These are phyloP conservation scores for Microdon myrmicae DNA, from an alignment of 2,888 invertebrate genomes.

Conservation along the genomic window DNA sequence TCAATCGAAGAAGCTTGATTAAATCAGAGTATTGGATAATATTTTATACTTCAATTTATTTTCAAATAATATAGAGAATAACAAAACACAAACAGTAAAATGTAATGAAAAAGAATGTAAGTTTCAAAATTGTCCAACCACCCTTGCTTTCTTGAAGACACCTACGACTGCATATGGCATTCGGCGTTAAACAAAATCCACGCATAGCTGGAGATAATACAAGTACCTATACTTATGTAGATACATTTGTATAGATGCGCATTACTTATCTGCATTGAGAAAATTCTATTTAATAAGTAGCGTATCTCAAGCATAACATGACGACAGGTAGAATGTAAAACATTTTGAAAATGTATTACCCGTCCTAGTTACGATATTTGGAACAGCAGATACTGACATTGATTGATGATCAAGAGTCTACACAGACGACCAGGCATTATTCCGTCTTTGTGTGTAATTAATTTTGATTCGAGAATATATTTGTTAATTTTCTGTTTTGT, in stretches of 20 bases:
- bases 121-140: conserved; percentile 42
- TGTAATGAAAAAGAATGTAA: conserved; percentile 24
- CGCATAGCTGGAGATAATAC: too few species aligned
- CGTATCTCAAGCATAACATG: conserved; percentile 47
- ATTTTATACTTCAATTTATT: too few species aligned
- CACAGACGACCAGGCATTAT: conserved; percentile 22
- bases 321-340: conserved; percentile 22
- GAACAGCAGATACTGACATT: conserved; percentile 39
- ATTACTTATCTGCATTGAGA: conserved; percentile 38
- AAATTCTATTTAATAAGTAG: conserved; percentile 43
- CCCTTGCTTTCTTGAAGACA: conserved; percentile 35
- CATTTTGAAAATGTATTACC: conserved; percentile 20
- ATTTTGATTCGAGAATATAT: conserved; percentile 33
- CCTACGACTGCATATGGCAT: conserved; percentile 25
- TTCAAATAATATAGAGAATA: conserved; percentile 30
- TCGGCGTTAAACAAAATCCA: conserved; percentile 42
- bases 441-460: conserved; percentile 32
- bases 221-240: too few species aligned
- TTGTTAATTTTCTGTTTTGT: conserved; percentile 9
- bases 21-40: too few species aligned
- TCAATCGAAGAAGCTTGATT: too few species aligned
- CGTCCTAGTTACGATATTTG: conserved; percentile 41
- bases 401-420: conserved; percentile 37
- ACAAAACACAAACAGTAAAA: conserved; percentile 35
- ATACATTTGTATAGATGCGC: too few species aligned